phyloP scores from a whole-genome alignment of 1,140 invertebrate genomes.

The Orius laevigatus region DNA sequence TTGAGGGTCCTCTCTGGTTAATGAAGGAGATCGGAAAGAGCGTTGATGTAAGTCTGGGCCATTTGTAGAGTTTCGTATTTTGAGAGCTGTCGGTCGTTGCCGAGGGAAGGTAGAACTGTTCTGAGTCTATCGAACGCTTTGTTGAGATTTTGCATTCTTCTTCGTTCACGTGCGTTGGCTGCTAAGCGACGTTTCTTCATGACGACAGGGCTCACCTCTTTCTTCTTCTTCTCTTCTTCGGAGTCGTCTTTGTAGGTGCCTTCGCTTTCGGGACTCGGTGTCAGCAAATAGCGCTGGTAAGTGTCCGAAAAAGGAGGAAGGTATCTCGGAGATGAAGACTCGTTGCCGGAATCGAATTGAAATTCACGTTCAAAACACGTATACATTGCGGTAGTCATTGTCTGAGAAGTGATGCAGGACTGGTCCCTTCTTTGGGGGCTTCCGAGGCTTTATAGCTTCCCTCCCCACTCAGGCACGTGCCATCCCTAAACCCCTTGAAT shows the following conservation, averaged over 20 bases:
- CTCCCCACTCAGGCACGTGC: no score
- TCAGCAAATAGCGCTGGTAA: conserved; percentile 8
- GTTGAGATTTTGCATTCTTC: conserved; percentile 89
- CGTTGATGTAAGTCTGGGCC: conserved; percentile 90
- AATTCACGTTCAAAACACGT: no score
- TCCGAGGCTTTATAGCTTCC: not conserved
- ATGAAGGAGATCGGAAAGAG: conserved; percentile 68
- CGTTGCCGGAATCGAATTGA: conserved; percentile 5
- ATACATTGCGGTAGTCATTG: no score
- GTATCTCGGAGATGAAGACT: conserved; percentile 5
- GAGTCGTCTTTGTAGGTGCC: not conserved
- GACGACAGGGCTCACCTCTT: conserved; percentile 54
- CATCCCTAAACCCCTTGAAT: no score
- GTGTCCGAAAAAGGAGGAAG: conserved; percentile 6
- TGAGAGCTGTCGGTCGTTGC: conserved; percentile 79
- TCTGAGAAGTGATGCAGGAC: no score
- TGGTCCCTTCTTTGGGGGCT: not conserved
- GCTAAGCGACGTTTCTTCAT: conserved; percentile 69
- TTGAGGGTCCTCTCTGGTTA: conserved; percentile 19
- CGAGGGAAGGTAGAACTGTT: conserved; percentile 73
- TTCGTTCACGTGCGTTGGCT: conserved; percentile 80
- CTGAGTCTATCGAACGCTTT: conserved; percentile 82
- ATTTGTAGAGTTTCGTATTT: conserved; percentile 96
- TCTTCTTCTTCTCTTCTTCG: conserved; percentile 20
- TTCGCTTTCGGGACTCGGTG: conserved; percentile 1